Percentiles rank a stretch among this genome's conserved stretches.
These are phyloP conservation scores for Pseudolaguvia tuberculata DNA, from an alignment of 2,113 vertebrate species.

Conservation along the genomic window DNA sequence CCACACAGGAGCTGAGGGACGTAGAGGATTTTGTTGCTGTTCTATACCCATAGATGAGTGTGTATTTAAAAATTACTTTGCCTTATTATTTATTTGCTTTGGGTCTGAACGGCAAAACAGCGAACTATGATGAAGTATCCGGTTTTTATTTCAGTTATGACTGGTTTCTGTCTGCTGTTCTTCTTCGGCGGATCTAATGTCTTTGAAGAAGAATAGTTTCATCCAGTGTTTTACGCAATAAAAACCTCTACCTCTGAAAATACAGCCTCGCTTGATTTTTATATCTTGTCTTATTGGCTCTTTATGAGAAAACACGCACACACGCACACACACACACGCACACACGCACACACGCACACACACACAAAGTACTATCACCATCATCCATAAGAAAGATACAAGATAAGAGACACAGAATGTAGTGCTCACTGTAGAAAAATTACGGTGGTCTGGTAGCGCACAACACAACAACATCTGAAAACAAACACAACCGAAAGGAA, in stretches of 20 bases:
- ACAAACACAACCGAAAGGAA: too few relatives aligned
- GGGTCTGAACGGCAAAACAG: constrained; percentile 71
- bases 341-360: background rate
- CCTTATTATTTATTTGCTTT: constrained; percentile 89
- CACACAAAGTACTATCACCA: background rate
- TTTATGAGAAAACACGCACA: constrained; percentile 25
- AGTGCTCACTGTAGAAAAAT: background rate
- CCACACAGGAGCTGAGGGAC: constrained; percentile 71
- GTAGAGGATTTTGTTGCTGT: constrained; percentile 81
- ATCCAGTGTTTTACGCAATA: constrained; percentile 86
- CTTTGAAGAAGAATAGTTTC: constrained; percentile 82
- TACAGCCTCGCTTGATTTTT: constrained; percentile 15
- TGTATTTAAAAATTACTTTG: constrained; percentile 89
- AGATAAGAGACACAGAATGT: background rate
- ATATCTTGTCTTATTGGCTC: constrained; percentile 30
- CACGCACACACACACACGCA: constrained; percentile 6
- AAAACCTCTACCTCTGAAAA: constrained; percentile 82
- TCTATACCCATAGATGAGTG: constrained; percentile 76
- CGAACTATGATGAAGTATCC: constrained; percentile 77
- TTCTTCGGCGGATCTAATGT: constrained; percentile 75
- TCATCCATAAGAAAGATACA: background rate
- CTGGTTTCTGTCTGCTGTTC: constrained; percentile 79
- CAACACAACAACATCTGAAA: too few relatives aligned
- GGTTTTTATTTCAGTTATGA: constrained; percentile 75
- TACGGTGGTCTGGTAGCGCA: too few relatives aligned